Evolutionary conservation across 1,140 invertebrate species (phyloP).

Genomic region (Zaprionus lachaisei): DNA sequence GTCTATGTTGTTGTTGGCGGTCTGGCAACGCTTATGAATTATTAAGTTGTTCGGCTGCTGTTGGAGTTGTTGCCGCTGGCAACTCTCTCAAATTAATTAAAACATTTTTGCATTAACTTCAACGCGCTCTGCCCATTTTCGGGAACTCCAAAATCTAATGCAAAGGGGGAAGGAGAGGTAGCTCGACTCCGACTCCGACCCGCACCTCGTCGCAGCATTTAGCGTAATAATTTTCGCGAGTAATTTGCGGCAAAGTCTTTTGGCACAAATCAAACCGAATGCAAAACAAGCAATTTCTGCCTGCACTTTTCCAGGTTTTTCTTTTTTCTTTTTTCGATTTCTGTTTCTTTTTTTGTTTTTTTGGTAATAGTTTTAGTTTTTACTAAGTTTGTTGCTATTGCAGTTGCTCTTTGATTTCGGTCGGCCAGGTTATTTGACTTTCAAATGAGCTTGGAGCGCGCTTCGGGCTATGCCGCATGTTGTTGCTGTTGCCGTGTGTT

Average conservation of each 20-base stretch:
- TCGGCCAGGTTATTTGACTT: constrained; percentile 74
- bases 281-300: constrained; percentile 72
- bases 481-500: constrained; percentile 35
- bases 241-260: constrained; percentile 72
- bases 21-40: constrained; percentile 65
- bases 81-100: constrained; percentile 72
- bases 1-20: constrained; percentile 25
- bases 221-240: constrained; percentile 68
- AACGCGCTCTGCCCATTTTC: constrained; percentile 28
- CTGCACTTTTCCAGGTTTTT: constrained; percentile 42
- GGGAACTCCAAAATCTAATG: not conserved
- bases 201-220: constrained; percentile 54
- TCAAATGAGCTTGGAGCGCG: constrained; percentile 71
- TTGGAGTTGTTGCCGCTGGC: constrained; percentile 10
- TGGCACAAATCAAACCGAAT: constrained; percentile 62
- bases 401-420: constrained; percentile 37
- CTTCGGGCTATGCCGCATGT: constrained; percentile 39
- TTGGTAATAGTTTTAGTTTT: constrained; percentile 31
- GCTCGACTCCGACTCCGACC: too few relatives aligned
- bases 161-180: too few relatives aligned
- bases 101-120: constrained; percentile 79
- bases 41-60: constrained; percentile 69
- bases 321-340: constrained; percentile 59
- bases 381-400: constrained; percentile 17
- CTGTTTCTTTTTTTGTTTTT: constrained; percentile 46